Base-by-base conservation (phyloP, 2,888 invertebrate genomes). In the Poecilus cupreus region DNA sequence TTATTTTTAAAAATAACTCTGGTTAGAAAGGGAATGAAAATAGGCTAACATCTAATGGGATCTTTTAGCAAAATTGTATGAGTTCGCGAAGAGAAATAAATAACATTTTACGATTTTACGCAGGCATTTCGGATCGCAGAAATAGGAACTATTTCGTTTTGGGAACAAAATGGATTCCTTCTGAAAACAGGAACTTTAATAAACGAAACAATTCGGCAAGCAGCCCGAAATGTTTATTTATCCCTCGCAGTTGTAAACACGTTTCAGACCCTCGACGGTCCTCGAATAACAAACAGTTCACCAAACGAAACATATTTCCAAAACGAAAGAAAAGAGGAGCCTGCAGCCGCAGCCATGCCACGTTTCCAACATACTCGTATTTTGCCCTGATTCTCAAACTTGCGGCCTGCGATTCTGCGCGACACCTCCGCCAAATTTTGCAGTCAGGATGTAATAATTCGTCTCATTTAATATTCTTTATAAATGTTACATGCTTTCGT, bases 151-250 rank as follows among this genome's bases (percentile, higher is more conserved):
- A 24, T 74, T 46, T 51, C 20, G 32, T 75, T 24, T 49, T 75
- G 20, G 22, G 60, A 43, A 26, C 43, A 46, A 18, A 78, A 78
- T 24, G 64, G 64, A 78, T 78, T 64, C 78, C 43, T 43, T 46
- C 24, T 39, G 64, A 43, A 78, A 78, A 78, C 78, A 64, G 78
- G 64, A 78, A 64, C 64, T 64, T 64, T 78, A 78, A 78, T 78
- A 78, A 78, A 78, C 78, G 78, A 78, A 78, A 78, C 78, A 78
- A 77, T 60, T 77, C 77, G 77, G 24, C 13, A 78, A 64, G 24
- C 78, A 78, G 64, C 26, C 64, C 37, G 64, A 72, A 70, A 79
- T 79, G 68, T 79, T 79, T 79, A 79, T 79, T 79, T 79, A 79
- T 68, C 79, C 79, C 10, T 37, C 32, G 46, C 20, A 51, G 79